Conservation (phyloP, 2,888 invertebrate genomes). For the Eurytoma californica region DNA sequence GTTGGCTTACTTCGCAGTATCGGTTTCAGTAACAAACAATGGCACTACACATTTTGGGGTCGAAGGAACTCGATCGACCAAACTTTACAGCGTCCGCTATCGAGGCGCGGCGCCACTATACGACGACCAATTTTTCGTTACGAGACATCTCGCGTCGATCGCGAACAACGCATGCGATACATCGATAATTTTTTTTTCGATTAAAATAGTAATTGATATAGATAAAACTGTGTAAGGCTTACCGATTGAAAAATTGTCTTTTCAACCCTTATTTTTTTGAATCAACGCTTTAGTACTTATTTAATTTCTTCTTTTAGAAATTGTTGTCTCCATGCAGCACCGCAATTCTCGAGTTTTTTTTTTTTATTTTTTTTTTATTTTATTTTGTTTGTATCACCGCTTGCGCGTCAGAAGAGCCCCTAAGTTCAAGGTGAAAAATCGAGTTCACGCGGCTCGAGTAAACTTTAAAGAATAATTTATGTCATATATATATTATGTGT, state of each 20-base stretch:
- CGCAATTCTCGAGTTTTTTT: constrained; percentile 25
- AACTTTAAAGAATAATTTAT: constrained; percentile 51
- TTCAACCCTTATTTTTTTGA: constrained; percentile 27
- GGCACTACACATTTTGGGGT: constrained; percentile 53
- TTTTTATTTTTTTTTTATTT: constrained; percentile 27
- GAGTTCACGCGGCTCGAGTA: constrained; percentile 31
- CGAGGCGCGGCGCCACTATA: background rate
- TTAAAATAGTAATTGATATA: constrained; percentile 54
- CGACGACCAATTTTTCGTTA: background rate
- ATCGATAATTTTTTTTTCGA: constrained; percentile 40
- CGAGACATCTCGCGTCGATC: constrained; percentile 6
- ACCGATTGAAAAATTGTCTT: constrained; percentile 48
- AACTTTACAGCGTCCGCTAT: constrained; percentile 34
- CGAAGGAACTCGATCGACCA: constrained; percentile 51
- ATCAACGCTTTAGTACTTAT: constrained; percentile 21
- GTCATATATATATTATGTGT: constrained; percentile 4
- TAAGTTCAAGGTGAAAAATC: constrained; percentile 37
- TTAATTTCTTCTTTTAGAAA: constrained; percentile 44
- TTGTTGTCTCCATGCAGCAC: constrained; percentile 37
- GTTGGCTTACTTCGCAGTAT: too few relatives aligned
- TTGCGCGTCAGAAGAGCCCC: constrained; percentile 9
- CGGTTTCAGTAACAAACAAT: constrained; percentile 48
- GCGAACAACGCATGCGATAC: constrained; percentile 28
- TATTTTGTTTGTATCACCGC: constrained; percentile 20
- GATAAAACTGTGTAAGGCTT: constrained; percentile 54